These are phyloP conservation scores for Bombus waltoni DNA, from an alignment of 1,140 invertebrate species.

Conservation along the genomic window DNA sequence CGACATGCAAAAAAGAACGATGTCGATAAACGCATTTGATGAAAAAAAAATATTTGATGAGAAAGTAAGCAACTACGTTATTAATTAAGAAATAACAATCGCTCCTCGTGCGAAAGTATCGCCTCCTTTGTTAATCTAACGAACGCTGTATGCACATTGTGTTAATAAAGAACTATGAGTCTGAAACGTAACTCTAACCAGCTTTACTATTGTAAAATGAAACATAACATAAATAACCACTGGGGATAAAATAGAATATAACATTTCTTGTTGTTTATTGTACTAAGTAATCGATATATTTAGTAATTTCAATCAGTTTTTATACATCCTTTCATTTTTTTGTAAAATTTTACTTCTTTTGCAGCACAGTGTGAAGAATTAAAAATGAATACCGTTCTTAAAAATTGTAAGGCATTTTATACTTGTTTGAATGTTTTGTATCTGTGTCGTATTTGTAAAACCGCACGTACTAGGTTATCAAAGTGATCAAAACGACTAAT, in stretches of 20 bases:
- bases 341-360: not conserved
- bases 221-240: not conserved
- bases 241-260: not conserved
- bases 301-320: constrained; percentile 1
- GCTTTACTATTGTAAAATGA: not conserved
- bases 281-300: constrained; percentile 2
- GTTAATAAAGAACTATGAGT: constrained; percentile 68
- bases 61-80: constrained; percentile 54
- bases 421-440: not conserved
- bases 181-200: constrained; percentile 40
- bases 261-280: too few relatives aligned
- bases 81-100: constrained; percentile 51
- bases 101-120: constrained; percentile 59
- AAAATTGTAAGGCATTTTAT: not conserved
- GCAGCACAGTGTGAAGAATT: not conserved
- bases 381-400: not conserved
- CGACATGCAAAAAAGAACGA: not conserved
- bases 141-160: constrained; percentile 64
- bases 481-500: not conserved
- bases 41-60: constrained; percentile 41
- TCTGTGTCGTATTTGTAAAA: not conserved
- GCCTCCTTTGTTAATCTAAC: constrained; percentile 62
- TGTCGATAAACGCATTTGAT: constrained; percentile 30
- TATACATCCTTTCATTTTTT: not conserved
- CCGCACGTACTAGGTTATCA: not conserved